Evolutionary conservation across 2,113 vertebrate genomes (phyloP).

Genomic region (Catharus fuscescens): DNA sequence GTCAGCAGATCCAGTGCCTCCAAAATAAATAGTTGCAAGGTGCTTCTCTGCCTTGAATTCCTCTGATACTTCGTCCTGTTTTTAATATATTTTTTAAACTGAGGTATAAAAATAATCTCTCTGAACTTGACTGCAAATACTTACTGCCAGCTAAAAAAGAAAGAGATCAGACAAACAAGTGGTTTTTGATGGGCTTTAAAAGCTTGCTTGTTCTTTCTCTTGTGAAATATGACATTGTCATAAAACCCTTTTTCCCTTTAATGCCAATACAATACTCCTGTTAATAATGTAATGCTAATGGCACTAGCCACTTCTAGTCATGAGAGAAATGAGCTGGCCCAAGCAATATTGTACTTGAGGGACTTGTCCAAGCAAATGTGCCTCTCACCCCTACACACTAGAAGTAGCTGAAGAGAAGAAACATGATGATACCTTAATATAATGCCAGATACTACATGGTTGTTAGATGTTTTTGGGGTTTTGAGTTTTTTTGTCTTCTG

Average conservation of each 20-base stretch:
- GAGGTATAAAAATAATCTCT: conserved; percentile 25
- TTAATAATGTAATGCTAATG: conserved; percentile 10
- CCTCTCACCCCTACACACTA: neutral
- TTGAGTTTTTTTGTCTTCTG: neutral
- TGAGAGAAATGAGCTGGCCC: neutral
- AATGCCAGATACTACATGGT: neutral
- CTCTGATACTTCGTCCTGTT: conserved; percentile 25
- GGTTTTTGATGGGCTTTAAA: conserved; percentile 27
- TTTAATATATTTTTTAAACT: conserved; percentile 12
- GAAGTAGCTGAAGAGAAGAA: neutral
- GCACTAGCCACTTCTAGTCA: neutral
- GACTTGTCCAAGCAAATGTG: neutral
- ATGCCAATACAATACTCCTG: neutral
- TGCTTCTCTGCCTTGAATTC: conserved; percentile 23
- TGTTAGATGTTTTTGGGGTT: neutral
- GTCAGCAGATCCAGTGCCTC: conserved; percentile 24
- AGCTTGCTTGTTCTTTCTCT: neutral
- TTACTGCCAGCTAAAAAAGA: conserved; percentile 27
- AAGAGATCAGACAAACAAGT: conserved; percentile 32
- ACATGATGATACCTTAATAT: neutral
- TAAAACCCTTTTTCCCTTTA: neutral
- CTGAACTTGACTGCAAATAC: conserved; percentile 31
- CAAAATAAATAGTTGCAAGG: conserved; percentile 48
- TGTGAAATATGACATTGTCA: neutral
- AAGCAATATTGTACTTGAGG: neutral